Evolutionary conservation across 2,113 vertebrate species (phyloP).

Genomic region (Microcebus jonahi): DNA sequence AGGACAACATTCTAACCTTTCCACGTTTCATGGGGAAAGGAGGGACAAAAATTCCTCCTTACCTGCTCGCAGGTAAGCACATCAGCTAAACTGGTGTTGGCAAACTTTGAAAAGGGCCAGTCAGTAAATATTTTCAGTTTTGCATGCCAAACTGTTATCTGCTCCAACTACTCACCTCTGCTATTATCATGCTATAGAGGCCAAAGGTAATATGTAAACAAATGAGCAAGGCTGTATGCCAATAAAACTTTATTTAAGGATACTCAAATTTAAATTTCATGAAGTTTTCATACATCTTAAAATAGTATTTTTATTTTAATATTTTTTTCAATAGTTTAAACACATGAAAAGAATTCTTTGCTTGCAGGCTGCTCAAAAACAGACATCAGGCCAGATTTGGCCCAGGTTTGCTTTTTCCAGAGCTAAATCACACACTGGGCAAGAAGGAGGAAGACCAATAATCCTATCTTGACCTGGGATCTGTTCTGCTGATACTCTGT

Average conservation of each 20-base stretch:
- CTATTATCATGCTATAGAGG: accelerated
- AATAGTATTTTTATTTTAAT: neutral
- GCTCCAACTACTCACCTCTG: neutral
- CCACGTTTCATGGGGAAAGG: neutral
- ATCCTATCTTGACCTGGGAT: neutral
- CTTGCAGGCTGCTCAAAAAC: neutral
- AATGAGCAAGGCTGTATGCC: neutral
- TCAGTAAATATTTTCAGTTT: neutral
- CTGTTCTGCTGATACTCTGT: neutral
- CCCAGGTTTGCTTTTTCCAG: neutral
- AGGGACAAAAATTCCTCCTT: neutral
- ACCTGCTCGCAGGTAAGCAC: neutral
- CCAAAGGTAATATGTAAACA: accelerated
- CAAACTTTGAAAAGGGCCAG: neutral
- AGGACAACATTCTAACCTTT: neutral
- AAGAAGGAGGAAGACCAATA: neutral
- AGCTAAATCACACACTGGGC: neutral
- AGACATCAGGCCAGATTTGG: neutral
- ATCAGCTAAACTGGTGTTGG: neutral
- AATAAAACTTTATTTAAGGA: neutral
- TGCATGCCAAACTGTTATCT: accelerated
- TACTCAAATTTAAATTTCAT: neutral
- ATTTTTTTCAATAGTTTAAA: neutral
- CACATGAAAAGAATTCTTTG: neutral
- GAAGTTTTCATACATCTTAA: neutral